Conservation (phyloP, 2,797 vertebrate genomes). For the Helarctos malayanus region DNA sequence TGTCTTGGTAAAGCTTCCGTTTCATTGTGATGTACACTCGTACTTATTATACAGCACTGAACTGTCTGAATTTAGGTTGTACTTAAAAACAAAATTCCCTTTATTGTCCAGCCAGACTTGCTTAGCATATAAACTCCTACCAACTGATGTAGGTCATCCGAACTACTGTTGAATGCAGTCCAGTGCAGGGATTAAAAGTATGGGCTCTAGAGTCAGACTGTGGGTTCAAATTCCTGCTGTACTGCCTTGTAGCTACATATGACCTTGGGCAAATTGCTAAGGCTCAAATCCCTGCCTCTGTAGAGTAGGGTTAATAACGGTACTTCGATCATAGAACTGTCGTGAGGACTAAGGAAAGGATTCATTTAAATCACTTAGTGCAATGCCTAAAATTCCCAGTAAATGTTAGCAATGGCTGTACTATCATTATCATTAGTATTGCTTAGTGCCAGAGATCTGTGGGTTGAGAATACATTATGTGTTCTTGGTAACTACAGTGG, state of each 20-base stretch:
- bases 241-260: background rate
- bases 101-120: conserved; percentile 31
- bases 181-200: background rate
- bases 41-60: conserved; percentile 8
- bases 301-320: conserved; percentile 28
- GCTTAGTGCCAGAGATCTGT: background rate
- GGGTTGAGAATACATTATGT: conserved; percentile 17
- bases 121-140: background rate
- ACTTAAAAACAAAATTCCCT: conserved; percentile 43
- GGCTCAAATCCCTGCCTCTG: background rate
- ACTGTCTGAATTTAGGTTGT: conserved; percentile 52
- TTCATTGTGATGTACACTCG: conserved; percentile 7
- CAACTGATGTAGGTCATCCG: background rate
- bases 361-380: conserved; percentile 38
- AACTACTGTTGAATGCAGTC: conserved; percentile 24
- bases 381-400: background rate
- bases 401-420: conserved; percentile 13
- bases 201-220: background rate
- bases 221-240: conserved; percentile 26
- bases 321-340: background rate
- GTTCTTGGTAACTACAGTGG: conserved; percentile 26
- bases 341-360: conserved; percentile 35
- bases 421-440: background rate
- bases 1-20: background rate
- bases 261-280: conserved; percentile 39